Percentiles rank a stretch among this genome's conserved stretches.
phyloP scores from a whole-genome alignment of 2,797 vertebrate genomes.

The Antrozous pallidus region DNA sequence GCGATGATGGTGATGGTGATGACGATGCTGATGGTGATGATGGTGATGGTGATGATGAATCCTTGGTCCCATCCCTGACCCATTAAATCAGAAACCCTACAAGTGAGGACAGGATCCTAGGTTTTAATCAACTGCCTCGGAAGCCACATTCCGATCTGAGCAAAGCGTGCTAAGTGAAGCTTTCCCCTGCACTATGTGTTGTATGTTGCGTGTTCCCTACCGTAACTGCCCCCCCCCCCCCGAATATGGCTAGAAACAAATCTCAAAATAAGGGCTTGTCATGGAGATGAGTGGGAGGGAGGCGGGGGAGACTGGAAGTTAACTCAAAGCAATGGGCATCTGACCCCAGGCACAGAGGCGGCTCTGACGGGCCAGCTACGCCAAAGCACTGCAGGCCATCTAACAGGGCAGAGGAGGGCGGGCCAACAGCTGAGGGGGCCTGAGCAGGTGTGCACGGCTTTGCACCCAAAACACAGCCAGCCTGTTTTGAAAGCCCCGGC shows the following conservation, averaged over 20 bases:
- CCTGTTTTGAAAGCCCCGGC: conserved; percentile 62
- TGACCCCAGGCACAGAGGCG: rapidly evolving
- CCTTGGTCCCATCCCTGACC: background rate
- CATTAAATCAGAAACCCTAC: background rate
- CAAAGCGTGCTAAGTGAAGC: background rate
- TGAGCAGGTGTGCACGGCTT: conserved; percentile 60
- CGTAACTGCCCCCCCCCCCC: background rate
- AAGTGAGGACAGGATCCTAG: background rate
- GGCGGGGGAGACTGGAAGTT: background rate
- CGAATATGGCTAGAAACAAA: background rate
- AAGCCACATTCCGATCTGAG: background rate
- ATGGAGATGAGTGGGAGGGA: background rate
- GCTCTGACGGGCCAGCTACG: background rate
- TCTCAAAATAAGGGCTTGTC: background rate
- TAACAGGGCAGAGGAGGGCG: background rate
- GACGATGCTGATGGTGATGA: background rate
- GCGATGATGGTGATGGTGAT: background rate
- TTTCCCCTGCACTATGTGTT: background rate
- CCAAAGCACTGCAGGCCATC: background rate
- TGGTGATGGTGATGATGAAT: background rate
- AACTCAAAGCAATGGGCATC: background rate
- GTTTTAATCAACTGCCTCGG: background rate
- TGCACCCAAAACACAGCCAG: conserved; percentile 53
- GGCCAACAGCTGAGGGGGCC: background rate
- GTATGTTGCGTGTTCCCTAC: background rate